These are phyloP conservation scores for Epinotia demarniana DNA, from an alignment of 2,888 invertebrate species.

Conservation along the genomic window DNA sequence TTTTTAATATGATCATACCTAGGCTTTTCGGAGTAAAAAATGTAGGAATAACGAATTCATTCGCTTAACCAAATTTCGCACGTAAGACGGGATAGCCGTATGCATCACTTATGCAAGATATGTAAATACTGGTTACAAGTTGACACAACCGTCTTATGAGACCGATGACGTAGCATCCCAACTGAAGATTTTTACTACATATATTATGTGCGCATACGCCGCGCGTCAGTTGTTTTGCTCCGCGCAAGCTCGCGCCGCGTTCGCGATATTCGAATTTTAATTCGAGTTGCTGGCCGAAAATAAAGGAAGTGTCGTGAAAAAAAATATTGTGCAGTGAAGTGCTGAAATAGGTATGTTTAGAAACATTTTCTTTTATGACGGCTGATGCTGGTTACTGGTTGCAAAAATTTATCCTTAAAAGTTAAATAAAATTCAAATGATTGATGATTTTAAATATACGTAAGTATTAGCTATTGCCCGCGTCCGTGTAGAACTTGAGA, in stretches of 20 bases:
- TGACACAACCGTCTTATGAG: background rate
- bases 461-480: no score
- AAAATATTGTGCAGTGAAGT: conserved; percentile 16
- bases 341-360: conserved; percentile 4
- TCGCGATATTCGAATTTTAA: conserved; percentile 8
- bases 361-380: background rate
- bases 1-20: no score
- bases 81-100: background rate
- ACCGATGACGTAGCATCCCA: conserved; percentile 15
- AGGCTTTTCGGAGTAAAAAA: no score
- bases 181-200: conserved; percentile 17
- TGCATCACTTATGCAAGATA: background rate
- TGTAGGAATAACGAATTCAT: no score
- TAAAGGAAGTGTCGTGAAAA: conserved; percentile 25
- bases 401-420: background rate
- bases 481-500: no score
- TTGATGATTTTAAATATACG: background rate
- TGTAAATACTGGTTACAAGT: background rate
- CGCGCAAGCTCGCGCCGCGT: background rate
- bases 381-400: background rate
- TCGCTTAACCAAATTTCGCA: background rate
- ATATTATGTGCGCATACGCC: conserved; percentile 6
- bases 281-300: conserved; percentile 14
- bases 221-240: conserved; percentile 23
- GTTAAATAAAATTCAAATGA: background rate